Evolutionary conservation across 2,888 invertebrate genomes (phyloP), one percentile per base, ranked within the genome.

Genomic region (Eudasyphora cyanicolor): DNA sequence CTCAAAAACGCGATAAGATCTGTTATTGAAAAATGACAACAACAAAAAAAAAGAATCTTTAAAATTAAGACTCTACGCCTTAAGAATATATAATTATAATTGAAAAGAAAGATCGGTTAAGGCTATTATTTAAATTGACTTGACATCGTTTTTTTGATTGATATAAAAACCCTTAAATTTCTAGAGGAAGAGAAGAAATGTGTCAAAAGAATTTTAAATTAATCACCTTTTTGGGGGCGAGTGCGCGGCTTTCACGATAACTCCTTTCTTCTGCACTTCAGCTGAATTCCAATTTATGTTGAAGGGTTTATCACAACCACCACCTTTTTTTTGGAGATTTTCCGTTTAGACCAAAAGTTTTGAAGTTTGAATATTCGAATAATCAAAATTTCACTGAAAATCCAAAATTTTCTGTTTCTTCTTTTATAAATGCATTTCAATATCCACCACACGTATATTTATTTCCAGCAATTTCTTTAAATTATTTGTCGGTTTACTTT

Each of bases 381-480:
- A 32, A 32, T 32, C n/a, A 6, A 7, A 21, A 21, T 51, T 51
- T 51, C 51, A 51, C 51, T 51, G 45, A 45, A 45, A 45, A 45
- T n/a, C 35, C n/a, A 35, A 6, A 12, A 14, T 38, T 64, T 17
- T 62, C 24, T 32, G n/a, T n/a, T n/a, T n/a, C n/a, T 62, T 62
- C 8, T 17, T 62, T 57, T 21, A 57, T 7, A 62, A 29, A 62
- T 17, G 29, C 32, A 62, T 32, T n/a, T 27, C 24, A 57, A 14
- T 10, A 62, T 29, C 35, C 64, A 64, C 35, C 27, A 7, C 64
- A 57, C 45, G 71, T 79, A 17, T 27, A n/a, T n/a, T n/a, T n/a
- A n/a, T n/a, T n/a, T 74, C 27, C 10, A 76, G 69, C 70, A 70
- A 62, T 76, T 79, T 45, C n/a, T 73, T 12, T 74, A 67, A 67